These are phyloP conservation scores for Drosophila borborema DNA, from an alignment of 2,888 invertebrate species.

Conservation along the genomic window DNA sequence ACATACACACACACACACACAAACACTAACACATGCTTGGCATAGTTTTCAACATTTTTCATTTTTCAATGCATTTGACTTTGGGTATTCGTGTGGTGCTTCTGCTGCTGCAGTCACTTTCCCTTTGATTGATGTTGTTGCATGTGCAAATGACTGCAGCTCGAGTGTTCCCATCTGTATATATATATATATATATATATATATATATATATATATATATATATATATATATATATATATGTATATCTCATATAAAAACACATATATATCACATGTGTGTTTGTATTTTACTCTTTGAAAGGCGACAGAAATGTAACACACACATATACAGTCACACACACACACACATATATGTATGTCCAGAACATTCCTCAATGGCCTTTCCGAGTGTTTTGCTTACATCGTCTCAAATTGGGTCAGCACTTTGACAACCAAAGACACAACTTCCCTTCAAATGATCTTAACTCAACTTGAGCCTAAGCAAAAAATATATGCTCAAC, in stretches of 20 bases:
- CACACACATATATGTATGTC: slow-evolving; percentile 16
- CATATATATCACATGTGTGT: too few relatives aligned
- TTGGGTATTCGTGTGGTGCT: slow-evolving; percentile 35
- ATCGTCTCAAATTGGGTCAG: slow-evolving; percentile 54
- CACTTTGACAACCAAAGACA: slow-evolving; percentile 56
- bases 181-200: slow-evolving; percentile 1
- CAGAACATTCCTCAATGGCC: slow-evolving; percentile 54
- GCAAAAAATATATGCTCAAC: slow-evolving; percentile 1
- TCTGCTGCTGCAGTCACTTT: slow-evolving; percentile 53
- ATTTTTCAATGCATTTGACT: slow-evolving; percentile 70
- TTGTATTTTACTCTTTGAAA: slow-evolving; percentile 39
- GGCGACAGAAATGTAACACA: slow-evolving; percentile 37
- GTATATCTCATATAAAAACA: too few relatives aligned
- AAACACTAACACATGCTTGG: slow-evolving; percentile 49
- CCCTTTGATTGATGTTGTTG: slow-evolving; percentile 72
- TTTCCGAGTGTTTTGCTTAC: slow-evolving; percentile 36
- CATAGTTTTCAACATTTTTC: slow-evolving; percentile 67
- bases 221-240: too few relatives aligned
- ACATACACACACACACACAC: slow-evolving; percentile 28
- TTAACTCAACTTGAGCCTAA: slow-evolving; percentile 10
- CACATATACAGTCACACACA: neutral
- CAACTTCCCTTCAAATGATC: slow-evolving; percentile 35
- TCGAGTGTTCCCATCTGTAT: slow-evolving; percentile 23
- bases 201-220: too few relatives aligned
- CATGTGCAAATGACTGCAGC: slow-evolving; percentile 57